Conservation (phyloP, 2,113 vertebrate genomes). For the Tauraco erythrolophus region DNA sequence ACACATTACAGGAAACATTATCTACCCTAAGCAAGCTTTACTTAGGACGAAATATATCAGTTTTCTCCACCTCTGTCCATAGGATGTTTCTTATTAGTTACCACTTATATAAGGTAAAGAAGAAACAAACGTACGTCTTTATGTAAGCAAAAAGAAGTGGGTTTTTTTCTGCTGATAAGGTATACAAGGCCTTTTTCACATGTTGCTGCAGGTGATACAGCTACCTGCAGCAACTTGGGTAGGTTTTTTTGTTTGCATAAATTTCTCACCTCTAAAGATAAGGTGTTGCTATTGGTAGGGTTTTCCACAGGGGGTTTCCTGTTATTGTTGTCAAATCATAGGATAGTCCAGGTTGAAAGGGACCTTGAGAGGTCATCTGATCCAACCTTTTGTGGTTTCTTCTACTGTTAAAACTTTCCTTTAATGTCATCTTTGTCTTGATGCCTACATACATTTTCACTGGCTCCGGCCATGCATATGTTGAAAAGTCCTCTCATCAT, state of each 20-base stretch:
- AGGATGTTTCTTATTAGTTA: background rate
- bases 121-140: background rate
- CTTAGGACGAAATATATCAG: background rate
- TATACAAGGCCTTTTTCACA: background rate
- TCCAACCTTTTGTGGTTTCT: background rate
- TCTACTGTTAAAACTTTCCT: background rate
- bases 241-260: background rate
- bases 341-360: background rate
- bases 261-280: background rate
- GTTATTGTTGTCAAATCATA: background rate
- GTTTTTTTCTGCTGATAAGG: background rate
- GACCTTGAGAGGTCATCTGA: background rate
- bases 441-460: background rate
- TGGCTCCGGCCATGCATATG: background rate
- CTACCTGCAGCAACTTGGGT: background rate
- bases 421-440: background rate
- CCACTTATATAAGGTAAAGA: background rate
- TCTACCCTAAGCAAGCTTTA: background rate
- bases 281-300: background rate
- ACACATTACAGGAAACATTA: background rate
- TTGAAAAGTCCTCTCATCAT: background rate
- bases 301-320: background rate
- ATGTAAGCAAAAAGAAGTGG: background rate
- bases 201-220: background rate
- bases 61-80: background rate